These are phyloP conservation scores for Orthosia gothica DNA, from an alignment of 2,888 invertebrate genomes.

Conservation along the genomic window DNA sequence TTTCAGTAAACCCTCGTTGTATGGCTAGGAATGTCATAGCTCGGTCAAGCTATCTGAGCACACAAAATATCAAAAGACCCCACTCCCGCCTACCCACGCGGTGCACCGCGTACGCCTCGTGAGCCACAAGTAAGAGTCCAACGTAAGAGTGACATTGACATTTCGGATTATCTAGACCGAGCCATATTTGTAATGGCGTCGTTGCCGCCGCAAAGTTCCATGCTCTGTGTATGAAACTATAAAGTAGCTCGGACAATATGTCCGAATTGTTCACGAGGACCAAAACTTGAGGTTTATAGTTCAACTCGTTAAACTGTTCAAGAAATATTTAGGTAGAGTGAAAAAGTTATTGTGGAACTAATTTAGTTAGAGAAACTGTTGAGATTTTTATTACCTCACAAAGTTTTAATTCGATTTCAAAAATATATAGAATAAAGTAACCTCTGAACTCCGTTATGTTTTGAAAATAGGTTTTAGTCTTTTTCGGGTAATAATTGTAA, in stretches of 20 bases:
- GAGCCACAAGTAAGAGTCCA: too few relatives aligned
- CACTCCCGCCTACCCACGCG: too few relatives aligned
- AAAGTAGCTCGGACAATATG: constrained; percentile 44
- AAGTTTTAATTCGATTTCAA: neutral
- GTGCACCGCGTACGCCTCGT: too few relatives aligned
- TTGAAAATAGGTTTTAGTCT: neutral
- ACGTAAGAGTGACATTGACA: too few relatives aligned
- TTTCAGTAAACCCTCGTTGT: too few relatives aligned
- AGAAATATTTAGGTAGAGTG: constrained; percentile 45
- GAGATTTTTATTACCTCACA: constrained; percentile 4
- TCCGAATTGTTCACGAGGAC: constrained; percentile 37
- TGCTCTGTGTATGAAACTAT: constrained; percentile 35
- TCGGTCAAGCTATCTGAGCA: too few relatives aligned
- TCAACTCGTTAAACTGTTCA: constrained; percentile 36
- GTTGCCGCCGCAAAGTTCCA: neutral
- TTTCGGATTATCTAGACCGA: too few relatives aligned
- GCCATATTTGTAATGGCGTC: too few relatives aligned
- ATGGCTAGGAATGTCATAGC: too few relatives aligned
- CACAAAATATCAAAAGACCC: too few relatives aligned
- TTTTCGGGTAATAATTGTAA: neutral
- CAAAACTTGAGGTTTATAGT: constrained; percentile 45
- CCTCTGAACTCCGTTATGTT: neutral
- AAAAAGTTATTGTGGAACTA: constrained; percentile 24
- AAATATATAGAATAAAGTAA: neutral
- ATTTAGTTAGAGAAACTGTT: neutral